phyloP scores from a whole-genome alignment of 2,797 vertebrate species.

The Sphaeramia orbicularis region DNA sequence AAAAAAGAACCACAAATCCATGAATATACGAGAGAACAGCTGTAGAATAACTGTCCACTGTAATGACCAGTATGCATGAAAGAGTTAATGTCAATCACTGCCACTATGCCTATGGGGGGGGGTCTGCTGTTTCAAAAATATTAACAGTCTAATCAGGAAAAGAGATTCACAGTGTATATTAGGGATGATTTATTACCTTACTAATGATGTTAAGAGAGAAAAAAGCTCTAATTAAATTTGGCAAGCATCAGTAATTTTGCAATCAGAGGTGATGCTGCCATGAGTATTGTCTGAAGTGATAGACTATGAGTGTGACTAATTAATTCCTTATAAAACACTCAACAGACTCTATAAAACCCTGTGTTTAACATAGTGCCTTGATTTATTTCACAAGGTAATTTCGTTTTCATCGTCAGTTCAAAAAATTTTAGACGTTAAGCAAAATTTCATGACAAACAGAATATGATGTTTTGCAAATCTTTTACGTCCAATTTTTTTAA shows the following conservation, averaged over 20 bases:
- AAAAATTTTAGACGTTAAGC: no score
- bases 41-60: no score
- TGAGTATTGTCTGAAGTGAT: conserved; percentile 24
- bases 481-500: no score
- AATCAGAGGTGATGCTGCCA: conserved; percentile 23
- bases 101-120: conserved; percentile 15
- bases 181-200: conserved; percentile 20
- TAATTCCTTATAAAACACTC: conserved; percentile 35
- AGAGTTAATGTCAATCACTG: conserved; percentile 42
- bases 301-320: conserved; percentile 46
- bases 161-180: conserved; percentile 24
- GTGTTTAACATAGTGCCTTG: background rate
- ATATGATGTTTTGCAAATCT: no score
- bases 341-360: conserved; percentile 19
- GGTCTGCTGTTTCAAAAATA: conserved; percentile 18
- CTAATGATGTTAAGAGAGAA: conserved; percentile 9
- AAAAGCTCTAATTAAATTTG: conserved; percentile 12
- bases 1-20: no score
- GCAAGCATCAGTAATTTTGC: conserved; percentile 45
- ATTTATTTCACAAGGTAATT: background rate
- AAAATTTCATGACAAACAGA: no score
- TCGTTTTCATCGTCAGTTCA: no score
- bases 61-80: no score
- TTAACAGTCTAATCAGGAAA: conserved; percentile 8
- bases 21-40: no score